Conservation (phyloP, 2,888 invertebrate species). For the Andrena praecox region DNA sequence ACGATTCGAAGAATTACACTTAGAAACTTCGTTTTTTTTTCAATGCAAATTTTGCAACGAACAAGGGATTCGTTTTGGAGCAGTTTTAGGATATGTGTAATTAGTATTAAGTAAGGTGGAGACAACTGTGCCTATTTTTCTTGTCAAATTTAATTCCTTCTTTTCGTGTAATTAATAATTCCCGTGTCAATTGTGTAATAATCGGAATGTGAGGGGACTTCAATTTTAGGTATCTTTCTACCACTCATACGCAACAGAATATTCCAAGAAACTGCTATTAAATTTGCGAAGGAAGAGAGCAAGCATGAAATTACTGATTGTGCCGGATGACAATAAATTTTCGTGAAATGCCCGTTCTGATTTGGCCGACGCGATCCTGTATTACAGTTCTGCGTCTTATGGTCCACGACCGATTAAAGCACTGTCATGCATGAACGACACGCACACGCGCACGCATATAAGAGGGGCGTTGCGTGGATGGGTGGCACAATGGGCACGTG, state of each 20-base stretch:
- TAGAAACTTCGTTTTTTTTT: too few species aligned
- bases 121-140: too few species aligned
- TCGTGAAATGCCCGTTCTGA: slow-evolving; percentile 8
- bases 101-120: too few species aligned
- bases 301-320: not conserved
- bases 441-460: slow-evolving; percentile 48
- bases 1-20: too few species aligned
- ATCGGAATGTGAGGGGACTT: too few species aligned
- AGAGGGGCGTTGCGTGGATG: slow-evolving; percentile 68
- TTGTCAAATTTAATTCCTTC: too few species aligned
- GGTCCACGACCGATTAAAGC: slow-evolving; percentile 70
- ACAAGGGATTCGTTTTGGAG: too few species aligned
- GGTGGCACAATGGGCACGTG: slow-evolving; percentile 78
- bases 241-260: not conserved
- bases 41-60: too few species aligned
- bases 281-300: not conserved
- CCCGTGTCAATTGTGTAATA: too few species aligned
- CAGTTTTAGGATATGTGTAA: too few species aligned
- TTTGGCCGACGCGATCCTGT: slow-evolving; percentile 39
- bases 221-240: too few species aligned
- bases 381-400: slow-evolving; percentile 73
- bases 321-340: slow-evolving; percentile 33
- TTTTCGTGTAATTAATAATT: too few species aligned
- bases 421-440: slow-evolving; percentile 56
- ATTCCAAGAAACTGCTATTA: not conserved